Evolutionary conservation across 2,888 invertebrate species (phyloP).

Genomic region (Oscheius sp.): DNA sequence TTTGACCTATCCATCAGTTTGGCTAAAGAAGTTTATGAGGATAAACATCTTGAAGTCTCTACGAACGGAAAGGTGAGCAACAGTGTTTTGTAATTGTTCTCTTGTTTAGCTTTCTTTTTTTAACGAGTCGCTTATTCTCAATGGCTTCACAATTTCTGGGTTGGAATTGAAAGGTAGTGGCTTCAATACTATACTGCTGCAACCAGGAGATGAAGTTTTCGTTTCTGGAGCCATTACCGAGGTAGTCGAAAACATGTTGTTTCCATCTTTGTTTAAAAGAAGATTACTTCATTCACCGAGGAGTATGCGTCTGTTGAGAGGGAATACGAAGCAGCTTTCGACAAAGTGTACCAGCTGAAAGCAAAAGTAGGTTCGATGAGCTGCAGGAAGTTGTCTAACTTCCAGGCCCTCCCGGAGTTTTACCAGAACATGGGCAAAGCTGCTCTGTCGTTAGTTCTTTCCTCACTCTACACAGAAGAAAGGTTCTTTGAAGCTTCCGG

Average conservation of each 20-base stretch:
- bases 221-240: too few relatives aligned
- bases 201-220: too few relatives aligned
- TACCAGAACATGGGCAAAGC: conserved; percentile 33
- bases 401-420: conserved; percentile 28
- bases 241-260: too few relatives aligned
- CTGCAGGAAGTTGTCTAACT: not conserved
- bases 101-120: too few relatives aligned
- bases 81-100: too few relatives aligned
- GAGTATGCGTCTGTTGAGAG: not conserved
- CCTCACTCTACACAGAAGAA: conserved; percentile 17
- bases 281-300: not conserved
- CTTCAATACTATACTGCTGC: too few relatives aligned
- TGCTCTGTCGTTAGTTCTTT: conserved; percentile 12
- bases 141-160: too few relatives aligned
- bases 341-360: conserved; percentile 3
- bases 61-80: too few relatives aligned
- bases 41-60: too few relatives aligned
- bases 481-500: conserved; percentile 21
- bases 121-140: too few relatives aligned
- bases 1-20: not conserved
- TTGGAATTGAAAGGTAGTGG: too few relatives aligned
- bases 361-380: conserved; percentile 11
- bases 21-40: too few relatives aligned
- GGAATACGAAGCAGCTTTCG: not conserved
- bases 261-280: not conserved